Base-by-base conservation (phyloP, 2,113 vertebrate genomes). In the Rhipidura dahli region DNA sequence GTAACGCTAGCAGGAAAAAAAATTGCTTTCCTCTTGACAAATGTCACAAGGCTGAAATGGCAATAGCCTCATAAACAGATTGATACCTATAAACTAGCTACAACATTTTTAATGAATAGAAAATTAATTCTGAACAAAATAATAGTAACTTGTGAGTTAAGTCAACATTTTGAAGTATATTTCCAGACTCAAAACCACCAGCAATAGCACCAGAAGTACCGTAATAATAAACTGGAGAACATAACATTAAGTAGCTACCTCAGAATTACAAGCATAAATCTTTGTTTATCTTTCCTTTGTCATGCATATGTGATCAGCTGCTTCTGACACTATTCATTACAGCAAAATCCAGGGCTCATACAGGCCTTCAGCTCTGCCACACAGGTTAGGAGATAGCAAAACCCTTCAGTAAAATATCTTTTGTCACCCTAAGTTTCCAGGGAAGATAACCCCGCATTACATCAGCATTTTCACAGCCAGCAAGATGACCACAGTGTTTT, bases 261-360 rank as follows among this genome's bases (percentile, higher is more conserved):
- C 57, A 95, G 89, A 96, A 96, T 93, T 94, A 95, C 50, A 93
- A 91, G 61, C 73, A 59, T 42, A 94, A 26, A 65, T 66, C 79
- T 90, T 80, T 51, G 44, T 33, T 61, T 26, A 59, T 70, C 57
- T 56, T 77, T 59, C 26, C 28, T 95, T 72, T 79, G 28, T 40
- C 76, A 37, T 6, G 15, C 28, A 61, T 11, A 4, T 42, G 27
- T 37, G 59, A 13, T 42, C 31, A 89, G 37, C 50, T 77, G 27
- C 47, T 93, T 89, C 79, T 71, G 50, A 92, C 61, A 77, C 47
- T 49, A 83, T 65, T 84, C 65, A 71, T 64, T 89, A 73, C 31
- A 73, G 51, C 78, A 91, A 93, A 96, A 90, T 33, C 24, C 72
- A 90, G 61, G 83, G 79, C 26, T 88, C 39, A 1, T 42, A 78